Percentiles rank a stretch among this genome's conserved stretches.
Evolutionary conservation across 2,888 invertebrate species (phyloP).

Genomic region (Drosophila putrida): DNA sequence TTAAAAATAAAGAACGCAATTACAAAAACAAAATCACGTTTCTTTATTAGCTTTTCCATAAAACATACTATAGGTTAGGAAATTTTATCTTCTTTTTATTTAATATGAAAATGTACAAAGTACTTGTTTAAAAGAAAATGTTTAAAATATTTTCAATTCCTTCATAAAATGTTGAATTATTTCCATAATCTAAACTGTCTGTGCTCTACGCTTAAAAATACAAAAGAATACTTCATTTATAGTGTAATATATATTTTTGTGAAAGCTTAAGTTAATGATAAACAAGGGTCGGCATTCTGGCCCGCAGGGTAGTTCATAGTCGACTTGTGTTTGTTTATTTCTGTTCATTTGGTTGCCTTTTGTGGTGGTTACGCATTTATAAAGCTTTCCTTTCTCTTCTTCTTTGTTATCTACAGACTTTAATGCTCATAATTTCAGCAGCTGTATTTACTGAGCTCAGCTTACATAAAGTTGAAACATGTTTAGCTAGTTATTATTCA

Average conservation of each 20-base stretch:
- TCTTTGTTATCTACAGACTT: constrained; percentile 9
- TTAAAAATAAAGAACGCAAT: neutral
- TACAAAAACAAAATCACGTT: no score
- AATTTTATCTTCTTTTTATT: neutral
- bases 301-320: constrained; percentile 18
- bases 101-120: no score
- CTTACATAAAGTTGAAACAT: constrained; percentile 29
- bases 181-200: neutral
- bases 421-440: constrained; percentile 34
- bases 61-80: neutral
- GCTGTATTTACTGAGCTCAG: constrained; percentile 25
- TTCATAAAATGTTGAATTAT: neutral
- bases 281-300: neutral
- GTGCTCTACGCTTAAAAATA: neutral
- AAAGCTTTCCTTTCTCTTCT: constrained; percentile 30
- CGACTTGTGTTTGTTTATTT: constrained; percentile 23
- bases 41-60: no score
- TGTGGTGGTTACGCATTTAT: constrained; percentile 39
- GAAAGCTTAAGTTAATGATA: neutral
- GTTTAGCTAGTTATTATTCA: constrained; percentile 58
- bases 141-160: neutral
- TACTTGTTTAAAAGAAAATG: neutral
- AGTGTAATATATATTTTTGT: constrained; percentile 2
- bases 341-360: constrained; percentile 31
- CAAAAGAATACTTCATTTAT: neutral